phyloP scores from a whole-genome alignment of 2,888 invertebrate species.

The Cephus nigrinus region DNA sequence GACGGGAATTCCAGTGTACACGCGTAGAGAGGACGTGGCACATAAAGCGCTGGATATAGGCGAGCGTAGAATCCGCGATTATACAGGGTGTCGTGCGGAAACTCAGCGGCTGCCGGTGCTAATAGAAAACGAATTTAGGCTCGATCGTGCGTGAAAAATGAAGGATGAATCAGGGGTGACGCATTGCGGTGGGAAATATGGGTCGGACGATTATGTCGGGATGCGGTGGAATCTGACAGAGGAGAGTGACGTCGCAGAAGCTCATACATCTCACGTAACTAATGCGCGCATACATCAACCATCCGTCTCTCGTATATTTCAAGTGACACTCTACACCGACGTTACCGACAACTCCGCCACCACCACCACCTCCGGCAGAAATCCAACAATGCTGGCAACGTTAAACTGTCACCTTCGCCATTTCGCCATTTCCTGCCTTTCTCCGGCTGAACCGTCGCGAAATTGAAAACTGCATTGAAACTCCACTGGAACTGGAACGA shows the following conservation, averaged over 20 bases:
- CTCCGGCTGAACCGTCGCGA: too few species aligned
- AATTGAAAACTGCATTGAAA: too few species aligned
- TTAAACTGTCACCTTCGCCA: too few species aligned
- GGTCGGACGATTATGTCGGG: constrained; percentile 41
- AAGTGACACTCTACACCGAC: background rate
- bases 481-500: too few species aligned
- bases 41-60: too few species aligned
- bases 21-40: too few species aligned
- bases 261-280: constrained; percentile 51
- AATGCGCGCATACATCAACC: constrained; percentile 50
- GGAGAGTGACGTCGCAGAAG: constrained; percentile 43
- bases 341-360: background rate
- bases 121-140: constrained; percentile 7
- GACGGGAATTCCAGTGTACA: too few species aligned
- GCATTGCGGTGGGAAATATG: constrained; percentile 11
- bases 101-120: background rate
- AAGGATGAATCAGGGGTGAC: constrained; percentile 6
- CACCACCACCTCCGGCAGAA: too few species aligned
- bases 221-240: constrained; percentile 44
- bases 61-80: too few species aligned
- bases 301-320: constrained; percentile 4
- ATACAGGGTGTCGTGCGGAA: too few species aligned
- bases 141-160: constrained; percentile 4
- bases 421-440: too few species aligned
- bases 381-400: too few species aligned